Conservation (phyloP, 1,140 invertebrate genomes). For the Drosophila pachea region DNA sequence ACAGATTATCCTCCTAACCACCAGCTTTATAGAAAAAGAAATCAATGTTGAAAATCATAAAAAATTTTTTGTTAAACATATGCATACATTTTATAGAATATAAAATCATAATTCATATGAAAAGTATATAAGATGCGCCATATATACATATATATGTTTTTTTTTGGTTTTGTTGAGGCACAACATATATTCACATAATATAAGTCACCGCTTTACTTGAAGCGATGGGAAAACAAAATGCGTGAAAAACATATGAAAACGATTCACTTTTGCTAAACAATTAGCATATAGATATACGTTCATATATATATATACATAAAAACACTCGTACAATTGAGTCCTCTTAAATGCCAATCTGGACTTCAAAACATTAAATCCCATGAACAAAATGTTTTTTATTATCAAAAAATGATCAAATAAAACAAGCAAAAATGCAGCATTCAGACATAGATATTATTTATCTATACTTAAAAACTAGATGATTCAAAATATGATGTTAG, state of each 20-base stretch:
- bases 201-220: conserved; percentile 44
- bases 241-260: conserved; percentile 33
- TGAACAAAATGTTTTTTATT: conserved; percentile 72
- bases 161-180: conserved; percentile 46
- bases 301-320: conserved; percentile 55
- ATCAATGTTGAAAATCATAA: conserved; percentile 10
- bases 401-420: conserved; percentile 68
- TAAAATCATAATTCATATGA: conserved; percentile 21
- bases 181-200: conserved; percentile 46
- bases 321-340: conserved; percentile 43
- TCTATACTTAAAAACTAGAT: too few relatives aligned
- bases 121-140: conserved; percentile 6
- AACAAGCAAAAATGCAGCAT: conserved; percentile 41
- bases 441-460: neutral
- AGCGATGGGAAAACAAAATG: conserved; percentile 25
- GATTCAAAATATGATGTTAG: neutral
- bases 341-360: conserved; percentile 40
- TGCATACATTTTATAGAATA: conserved; percentile 56
- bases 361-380: conserved; percentile 56
- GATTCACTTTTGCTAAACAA: conserved; percentile 68
- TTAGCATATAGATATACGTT: conserved; percentile 53
- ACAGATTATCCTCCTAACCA: conserved; percentile 28
- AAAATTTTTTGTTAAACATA: conserved; percentile 60
- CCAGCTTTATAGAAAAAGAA: conserved; percentile 23
- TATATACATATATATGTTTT: conserved; percentile 24